Evolutionary conservation across 2,797 vertebrate species (phyloP).

Genomic region (Allobates femoralis): DNA sequence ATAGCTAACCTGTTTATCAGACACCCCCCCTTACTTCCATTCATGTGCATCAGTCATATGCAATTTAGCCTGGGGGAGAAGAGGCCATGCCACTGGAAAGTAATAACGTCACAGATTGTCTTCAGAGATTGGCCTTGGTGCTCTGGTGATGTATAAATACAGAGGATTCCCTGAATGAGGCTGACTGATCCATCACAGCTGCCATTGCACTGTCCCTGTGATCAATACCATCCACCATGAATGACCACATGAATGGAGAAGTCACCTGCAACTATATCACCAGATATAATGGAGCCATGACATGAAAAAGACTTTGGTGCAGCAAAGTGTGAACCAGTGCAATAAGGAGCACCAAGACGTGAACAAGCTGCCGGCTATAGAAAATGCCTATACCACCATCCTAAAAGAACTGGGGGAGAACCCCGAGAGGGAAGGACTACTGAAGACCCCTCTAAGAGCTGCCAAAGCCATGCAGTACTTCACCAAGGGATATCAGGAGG

Average conservation of each 20-base stretch:
- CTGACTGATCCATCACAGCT: not conserved
- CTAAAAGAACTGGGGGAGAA: constrained; percentile 82
- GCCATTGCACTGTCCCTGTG: not conserved
- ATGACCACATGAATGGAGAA: constrained; percentile 68
- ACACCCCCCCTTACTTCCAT: not conserved
- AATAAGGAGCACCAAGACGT: constrained; percentile 72
- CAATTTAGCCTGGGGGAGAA: constrained; percentile 41
- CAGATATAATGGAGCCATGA: constrained; percentile 71
- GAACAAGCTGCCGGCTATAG: constrained; percentile 71
- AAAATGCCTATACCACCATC: constrained; percentile 81
- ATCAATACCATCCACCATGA: not conserved
- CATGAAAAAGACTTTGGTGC: constrained; percentile 69
- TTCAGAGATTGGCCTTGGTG: constrained; percentile 33
- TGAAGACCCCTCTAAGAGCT: constrained; percentile 81
- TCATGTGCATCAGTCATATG: constrained; percentile 51
- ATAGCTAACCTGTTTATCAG: constrained; percentile 44
- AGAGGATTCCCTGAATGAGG: not conserved
- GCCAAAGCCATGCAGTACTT: constrained; percentile 87
- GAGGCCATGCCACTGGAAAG: not conserved
- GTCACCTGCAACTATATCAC: constrained; percentile 66
- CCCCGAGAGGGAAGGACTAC: constrained; percentile 80
- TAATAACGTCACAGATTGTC: constrained; percentile 26
- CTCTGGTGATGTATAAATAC: constrained; percentile 32
- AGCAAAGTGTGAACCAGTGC: constrained; percentile 71
- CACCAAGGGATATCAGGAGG: constrained; percentile 86